These are phyloP conservation scores for Lagenorhynchus albirostris DNA, from an alignment of 2,113 vertebrate species.

Conservation along the genomic window DNA sequence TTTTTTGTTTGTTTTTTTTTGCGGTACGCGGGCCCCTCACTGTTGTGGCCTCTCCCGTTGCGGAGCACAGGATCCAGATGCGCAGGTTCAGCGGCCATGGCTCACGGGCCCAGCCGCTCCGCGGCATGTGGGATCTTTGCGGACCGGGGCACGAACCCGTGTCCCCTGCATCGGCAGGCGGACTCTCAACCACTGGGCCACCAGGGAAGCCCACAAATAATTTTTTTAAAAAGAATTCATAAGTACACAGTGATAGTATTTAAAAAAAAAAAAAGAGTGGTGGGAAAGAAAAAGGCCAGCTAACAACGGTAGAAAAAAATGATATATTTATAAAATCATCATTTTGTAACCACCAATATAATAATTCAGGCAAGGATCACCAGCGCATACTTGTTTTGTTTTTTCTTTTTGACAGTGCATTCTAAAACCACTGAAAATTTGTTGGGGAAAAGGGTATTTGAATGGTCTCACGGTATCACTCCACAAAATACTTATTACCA, in stretches of 20 bases:
- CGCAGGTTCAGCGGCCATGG: too few species aligned
- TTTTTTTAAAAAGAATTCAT: neutral
- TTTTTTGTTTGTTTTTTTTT: neutral
- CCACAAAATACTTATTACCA: neutral
- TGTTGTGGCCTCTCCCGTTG: fast-evolving
- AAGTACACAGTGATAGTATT: neutral
- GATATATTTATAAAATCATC: neutral
- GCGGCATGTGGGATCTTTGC: too few species aligned
- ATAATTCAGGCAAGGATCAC: neutral
- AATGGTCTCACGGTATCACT: neutral
- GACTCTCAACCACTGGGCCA: too few species aligned
- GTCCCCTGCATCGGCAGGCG: too few species aligned
- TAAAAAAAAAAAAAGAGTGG: neutral
- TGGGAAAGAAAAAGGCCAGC: neutral
- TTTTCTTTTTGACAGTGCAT: neutral
- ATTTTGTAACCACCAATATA: neutral
- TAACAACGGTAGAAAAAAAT: neutral
- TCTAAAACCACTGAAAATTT: neutral
- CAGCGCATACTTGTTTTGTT: neutral
- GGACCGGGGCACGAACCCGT: too few species aligned
- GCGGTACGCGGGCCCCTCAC: too few species aligned
- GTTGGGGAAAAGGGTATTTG: neutral
- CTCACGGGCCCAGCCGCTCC: too few species aligned
- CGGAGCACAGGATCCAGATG: too few species aligned
- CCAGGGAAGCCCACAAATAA: too few species aligned